Evolutionary conservation across 2,113 vertebrate species (phyloP).

Genomic region (Larimichthys polyactis): DNA sequence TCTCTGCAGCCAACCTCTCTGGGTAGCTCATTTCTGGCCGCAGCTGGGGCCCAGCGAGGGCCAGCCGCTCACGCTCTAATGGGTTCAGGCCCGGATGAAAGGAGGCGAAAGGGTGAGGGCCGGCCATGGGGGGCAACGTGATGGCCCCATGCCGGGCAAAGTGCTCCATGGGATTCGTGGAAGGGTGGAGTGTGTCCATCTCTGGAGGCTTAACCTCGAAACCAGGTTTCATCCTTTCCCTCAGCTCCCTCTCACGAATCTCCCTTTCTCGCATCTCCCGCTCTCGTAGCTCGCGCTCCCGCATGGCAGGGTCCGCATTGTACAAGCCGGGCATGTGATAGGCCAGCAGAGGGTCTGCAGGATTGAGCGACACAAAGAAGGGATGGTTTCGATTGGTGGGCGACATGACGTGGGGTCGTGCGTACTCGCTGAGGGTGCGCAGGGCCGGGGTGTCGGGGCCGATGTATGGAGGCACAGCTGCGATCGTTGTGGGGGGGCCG

Average conservation of each 20-base stretch:
- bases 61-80: constrained; percentile 94
- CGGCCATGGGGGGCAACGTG: constrained; percentile 91
- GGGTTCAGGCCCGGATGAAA: constrained; percentile 97
- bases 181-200: constrained; percentile 93
- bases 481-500: constrained; percentile 94
- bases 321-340: constrained; percentile 98
- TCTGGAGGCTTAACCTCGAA: constrained; percentile 99
- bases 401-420: constrained; percentile 98
- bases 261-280: constrained; percentile 93
- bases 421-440: constrained; percentile 98
- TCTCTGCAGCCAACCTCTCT: constrained; percentile 94
- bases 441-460: constrained; percentile 96
- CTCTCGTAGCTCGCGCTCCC: constrained; percentile 94
- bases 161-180: constrained; percentile 99
- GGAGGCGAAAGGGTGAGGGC: constrained; percentile 94
- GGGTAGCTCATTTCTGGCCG: constrained; percentile 98
- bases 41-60: constrained; percentile 93
- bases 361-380: constrained; percentile 97
- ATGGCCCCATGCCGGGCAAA: constrained; percentile 97
- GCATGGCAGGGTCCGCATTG: constrained; percentile 94
- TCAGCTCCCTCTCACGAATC: constrained; percentile 93
- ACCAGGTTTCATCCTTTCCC: constrained; percentile 98
- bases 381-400: constrained; percentile 98
- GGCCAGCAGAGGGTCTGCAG: constrained; percentile 92
- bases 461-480: constrained; percentile 96